Conservation (phyloP, 1,140 invertebrate genomes). For the Drosophila sucinea region DNA sequence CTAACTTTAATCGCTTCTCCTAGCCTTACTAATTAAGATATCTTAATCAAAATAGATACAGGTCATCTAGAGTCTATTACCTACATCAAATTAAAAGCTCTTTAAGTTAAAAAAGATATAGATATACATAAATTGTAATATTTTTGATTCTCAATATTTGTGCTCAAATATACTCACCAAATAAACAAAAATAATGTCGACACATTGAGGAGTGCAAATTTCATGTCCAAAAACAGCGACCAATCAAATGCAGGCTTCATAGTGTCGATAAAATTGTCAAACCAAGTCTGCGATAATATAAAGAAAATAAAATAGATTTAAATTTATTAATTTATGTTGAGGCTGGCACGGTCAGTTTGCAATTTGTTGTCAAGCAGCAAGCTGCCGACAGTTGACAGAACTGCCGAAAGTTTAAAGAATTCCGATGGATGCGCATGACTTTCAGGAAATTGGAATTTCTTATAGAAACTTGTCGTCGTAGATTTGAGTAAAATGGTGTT, state of each 20-base stretch:
- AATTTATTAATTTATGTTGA: background rate
- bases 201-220: constrained; percentile 91
- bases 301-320: constrained; percentile 29
- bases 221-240: constrained; percentile 90
- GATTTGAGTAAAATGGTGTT: constrained; percentile 63
- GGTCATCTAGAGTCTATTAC: no score
- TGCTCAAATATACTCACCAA: constrained; percentile 84
- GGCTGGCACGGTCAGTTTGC: no score
- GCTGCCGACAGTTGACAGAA: constrained; percentile 82
- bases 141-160: no score
- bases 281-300: constrained; percentile 88
- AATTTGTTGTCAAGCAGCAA: no score
- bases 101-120: no score
- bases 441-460: constrained; percentile 88
- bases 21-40: no score
- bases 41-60: no score
- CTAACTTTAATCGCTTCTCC: no score
- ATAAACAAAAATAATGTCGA: constrained; percentile 93
- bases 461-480: constrained; percentile 69
- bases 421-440: constrained; percentile 89
- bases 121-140: no score
- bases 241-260: constrained; percentile 90
- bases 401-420: constrained; percentile 92
- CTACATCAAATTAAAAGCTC: no score
- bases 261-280: constrained; percentile 88